Evolutionary conservation across 1,140 invertebrate species (phyloP).

Genomic region (Eriosoma lanigerum): DNA sequence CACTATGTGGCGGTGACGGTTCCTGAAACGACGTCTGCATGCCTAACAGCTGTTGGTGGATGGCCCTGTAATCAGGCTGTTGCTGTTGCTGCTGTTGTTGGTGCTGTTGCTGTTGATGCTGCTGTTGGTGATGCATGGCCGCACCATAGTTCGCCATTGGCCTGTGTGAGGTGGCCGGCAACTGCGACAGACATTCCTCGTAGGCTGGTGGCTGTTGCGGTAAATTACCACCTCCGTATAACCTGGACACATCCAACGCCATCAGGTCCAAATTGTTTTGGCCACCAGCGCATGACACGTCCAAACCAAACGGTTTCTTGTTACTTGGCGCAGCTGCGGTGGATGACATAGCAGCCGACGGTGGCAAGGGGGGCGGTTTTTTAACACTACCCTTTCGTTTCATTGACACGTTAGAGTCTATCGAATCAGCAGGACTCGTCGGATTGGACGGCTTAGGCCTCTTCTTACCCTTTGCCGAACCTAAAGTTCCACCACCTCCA

Average conservation of each 20-base stretch:
- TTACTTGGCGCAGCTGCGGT: conserved; percentile 26
- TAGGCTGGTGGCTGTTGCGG: conserved; percentile 45
- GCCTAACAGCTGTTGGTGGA: conserved; percentile 59
- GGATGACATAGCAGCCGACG: conserved; percentile 17
- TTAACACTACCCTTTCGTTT: conserved; percentile 77
- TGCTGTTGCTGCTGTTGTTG: conserved; percentile 51
- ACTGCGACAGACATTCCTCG: conserved; percentile 44
- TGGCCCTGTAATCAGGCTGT: conserved; percentile 47
- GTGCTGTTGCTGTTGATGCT: conserved; percentile 47
- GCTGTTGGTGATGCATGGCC: conserved; percentile 37
- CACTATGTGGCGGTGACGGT: conserved; percentile 83
- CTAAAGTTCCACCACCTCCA: neutral
- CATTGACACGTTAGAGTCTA: conserved; percentile 57
- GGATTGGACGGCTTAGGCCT: conserved; percentile 58
- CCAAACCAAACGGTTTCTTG: conserved; percentile 56
- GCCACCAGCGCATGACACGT: conserved; percentile 56
- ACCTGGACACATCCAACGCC: conserved; percentile 62
- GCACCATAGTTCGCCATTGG: conserved; percentile 22
- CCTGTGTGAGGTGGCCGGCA: neutral
- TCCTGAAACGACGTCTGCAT: conserved; percentile 72
- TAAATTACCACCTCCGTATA: conserved; percentile 47
- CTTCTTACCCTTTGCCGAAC: conserved; percentile 40
- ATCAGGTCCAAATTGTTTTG: conserved; percentile 26
- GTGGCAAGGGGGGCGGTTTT: conserved; percentile 57
- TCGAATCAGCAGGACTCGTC: conserved; percentile 64